Conservation (phyloP, 2,888 invertebrate species). For the Hydrotaea cyrtoneurina region DNA sequence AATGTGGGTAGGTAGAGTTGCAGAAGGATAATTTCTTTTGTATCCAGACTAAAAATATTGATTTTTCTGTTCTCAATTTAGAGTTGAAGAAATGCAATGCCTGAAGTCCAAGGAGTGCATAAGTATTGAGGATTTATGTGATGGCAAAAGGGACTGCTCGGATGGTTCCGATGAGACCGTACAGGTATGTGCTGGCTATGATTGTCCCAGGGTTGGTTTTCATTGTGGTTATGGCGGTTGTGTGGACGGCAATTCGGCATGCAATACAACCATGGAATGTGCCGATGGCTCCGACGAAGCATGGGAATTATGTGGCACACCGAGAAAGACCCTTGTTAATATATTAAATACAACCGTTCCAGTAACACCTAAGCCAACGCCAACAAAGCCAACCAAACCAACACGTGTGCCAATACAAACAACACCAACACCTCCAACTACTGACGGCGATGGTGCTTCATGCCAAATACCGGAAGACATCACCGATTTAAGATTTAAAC, state of each 20-base stretch:
- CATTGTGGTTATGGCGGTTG: conserved; percentile 73
- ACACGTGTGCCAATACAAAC: background rate
- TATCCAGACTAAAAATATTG: conserved; percentile 28
- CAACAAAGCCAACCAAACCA: background rate
- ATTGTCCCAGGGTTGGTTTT: conserved; percentile 69
- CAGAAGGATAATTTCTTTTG: background rate
- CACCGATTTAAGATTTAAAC: background rate
- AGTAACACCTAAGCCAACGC: background rate
- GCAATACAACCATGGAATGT: conserved; percentile 69
- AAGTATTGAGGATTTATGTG: conserved; percentile 71
- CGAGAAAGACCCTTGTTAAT: background rate
- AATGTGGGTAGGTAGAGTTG: conserved; percentile 23
- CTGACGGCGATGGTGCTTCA: background rate
- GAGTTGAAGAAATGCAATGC: conserved; percentile 25
- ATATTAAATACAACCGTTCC: background rate
- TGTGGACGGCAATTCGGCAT: conserved; percentile 60
- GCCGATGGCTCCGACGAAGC: conserved; percentile 73
- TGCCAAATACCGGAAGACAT: background rate
- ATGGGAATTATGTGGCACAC: conserved; percentile 59
- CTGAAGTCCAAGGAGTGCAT: conserved; percentile 66
- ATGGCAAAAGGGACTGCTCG: conserved; percentile 77
- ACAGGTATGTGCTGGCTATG: conserved; percentile 60
- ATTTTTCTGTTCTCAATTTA: background rate
- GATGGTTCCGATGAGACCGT: conserved; percentile 73
- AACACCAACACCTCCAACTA: background rate